These are phyloP conservation scores for Dicycla oo DNA, from an alignment of 2,888 invertebrate species.

Conservation along the genomic window DNA sequence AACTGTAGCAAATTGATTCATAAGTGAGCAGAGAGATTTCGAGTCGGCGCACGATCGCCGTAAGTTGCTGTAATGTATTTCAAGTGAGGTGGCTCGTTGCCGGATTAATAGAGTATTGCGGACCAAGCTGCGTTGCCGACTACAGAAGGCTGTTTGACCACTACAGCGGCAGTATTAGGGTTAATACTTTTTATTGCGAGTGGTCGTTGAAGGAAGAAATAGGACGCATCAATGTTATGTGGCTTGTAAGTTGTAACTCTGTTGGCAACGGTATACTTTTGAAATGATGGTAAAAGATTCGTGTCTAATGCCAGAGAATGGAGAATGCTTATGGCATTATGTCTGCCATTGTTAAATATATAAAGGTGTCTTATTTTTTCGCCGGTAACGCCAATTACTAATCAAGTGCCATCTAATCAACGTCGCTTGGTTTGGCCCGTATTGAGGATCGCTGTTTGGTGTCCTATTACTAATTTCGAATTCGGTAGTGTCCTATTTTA, in stretches of 20 bases:
- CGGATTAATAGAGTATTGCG: conserved; percentile 72
- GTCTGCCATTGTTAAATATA: too few species aligned
- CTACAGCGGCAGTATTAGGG: conserved; percentile 18
- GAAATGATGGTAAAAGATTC: background rate
- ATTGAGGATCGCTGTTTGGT: background rate
- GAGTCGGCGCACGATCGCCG: conserved; percentile 71
- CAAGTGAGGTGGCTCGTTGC: conserved; percentile 71
- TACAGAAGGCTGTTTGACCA: conserved; percentile 55
- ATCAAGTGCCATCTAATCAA: too few species aligned
- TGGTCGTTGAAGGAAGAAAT: conserved; percentile 17
- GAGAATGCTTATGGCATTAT: too few species aligned
- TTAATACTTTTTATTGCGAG: conserved; percentile 18
- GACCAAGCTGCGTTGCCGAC: conserved; percentile 59
- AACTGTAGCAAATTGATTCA: conserved; percentile 72
- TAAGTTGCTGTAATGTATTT: conserved; percentile 77
- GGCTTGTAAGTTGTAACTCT: background rate
- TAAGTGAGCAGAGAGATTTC: conserved; percentile 66
- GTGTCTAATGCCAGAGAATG: background rate
- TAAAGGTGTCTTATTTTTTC: too few species aligned
- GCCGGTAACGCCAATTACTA: too few species aligned
- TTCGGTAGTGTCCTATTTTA: background rate
- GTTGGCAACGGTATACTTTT: background rate
- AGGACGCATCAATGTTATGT: background rate
- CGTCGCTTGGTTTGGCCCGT: too few species aligned
- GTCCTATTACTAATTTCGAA: background rate